Evolutionary conservation across 2,888 invertebrate genomes (phyloP).

Genomic region (Melikaiella ostensackeni): DNA sequence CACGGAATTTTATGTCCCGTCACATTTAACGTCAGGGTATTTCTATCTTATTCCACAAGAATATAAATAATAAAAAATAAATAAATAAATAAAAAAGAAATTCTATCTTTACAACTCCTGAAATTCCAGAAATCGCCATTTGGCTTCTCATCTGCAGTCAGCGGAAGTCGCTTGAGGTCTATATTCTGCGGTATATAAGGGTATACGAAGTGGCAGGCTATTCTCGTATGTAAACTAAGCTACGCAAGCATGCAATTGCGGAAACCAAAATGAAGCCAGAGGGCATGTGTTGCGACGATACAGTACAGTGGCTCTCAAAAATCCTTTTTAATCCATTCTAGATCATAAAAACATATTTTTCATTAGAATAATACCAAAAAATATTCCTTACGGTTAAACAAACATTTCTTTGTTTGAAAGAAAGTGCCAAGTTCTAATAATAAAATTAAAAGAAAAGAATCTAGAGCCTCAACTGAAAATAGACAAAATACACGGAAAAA

Average conservation of each 20-base stretch:
- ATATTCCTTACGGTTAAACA: too few relatives aligned
- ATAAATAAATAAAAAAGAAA: neutral
- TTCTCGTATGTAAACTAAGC: slow-evolving; percentile 43
- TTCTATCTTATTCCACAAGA: too few relatives aligned
- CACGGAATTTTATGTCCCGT: neutral
- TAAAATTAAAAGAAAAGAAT: too few relatives aligned
- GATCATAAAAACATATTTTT: too few relatives aligned
- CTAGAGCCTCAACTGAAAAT: too few relatives aligned
- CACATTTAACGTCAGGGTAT: neutral
- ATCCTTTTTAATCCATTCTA: neutral
- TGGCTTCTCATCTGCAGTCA: slow-evolving; percentile 12
- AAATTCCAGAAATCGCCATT: slow-evolving; percentile 9
- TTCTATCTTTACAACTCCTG: too few relatives aligned
- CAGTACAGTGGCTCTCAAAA: slow-evolving; percentile 8
- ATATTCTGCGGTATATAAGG: slow-evolving; percentile 29
- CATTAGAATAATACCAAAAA: too few relatives aligned
- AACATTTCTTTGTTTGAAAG: too few relatives aligned
- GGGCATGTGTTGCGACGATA: neutral
- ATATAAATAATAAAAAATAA: too few relatives aligned
- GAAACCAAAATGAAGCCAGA: slow-evolving; percentile 6
- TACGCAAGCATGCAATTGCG: slow-evolving; percentile 30
- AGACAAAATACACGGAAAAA: too few relatives aligned
- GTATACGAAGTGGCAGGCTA: slow-evolving; percentile 37
- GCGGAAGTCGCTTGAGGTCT: slow-evolving; percentile 26
- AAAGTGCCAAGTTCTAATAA: too few relatives aligned